Evolutionary conservation across 2,113 vertebrate species (phyloP).

Genomic region (Ploceus nigricollis): DNA sequence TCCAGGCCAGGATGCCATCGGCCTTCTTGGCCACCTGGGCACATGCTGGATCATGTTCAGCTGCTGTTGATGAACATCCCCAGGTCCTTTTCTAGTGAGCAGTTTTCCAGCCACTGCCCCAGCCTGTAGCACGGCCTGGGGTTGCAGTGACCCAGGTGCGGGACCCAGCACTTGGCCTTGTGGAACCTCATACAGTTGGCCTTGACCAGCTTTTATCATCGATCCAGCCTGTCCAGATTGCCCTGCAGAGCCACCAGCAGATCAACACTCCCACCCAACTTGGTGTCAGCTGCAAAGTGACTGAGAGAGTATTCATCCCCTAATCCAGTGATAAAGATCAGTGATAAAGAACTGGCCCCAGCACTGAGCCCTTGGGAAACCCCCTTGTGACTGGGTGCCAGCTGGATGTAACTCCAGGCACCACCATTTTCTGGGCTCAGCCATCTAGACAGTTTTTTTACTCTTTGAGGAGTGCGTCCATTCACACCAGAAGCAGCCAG

Average conservation of each 20-base stretch:
- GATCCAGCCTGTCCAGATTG: not conserved
- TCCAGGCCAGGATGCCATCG: too few relatives aligned
- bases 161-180: not conserved
- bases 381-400: not conserved
- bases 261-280: not conserved
- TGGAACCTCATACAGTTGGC: not conserved
- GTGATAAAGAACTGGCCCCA: not conserved
- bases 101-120: not conserved
- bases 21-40: too few relatives aligned
- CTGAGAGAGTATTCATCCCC: not conserved
- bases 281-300: not conserved
- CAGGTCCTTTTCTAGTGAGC: not conserved
- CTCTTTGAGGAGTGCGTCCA: not conserved
- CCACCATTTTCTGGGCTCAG: not conserved
- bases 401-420: not conserved
- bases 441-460: not conserved
- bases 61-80: too few relatives aligned
- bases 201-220: not conserved
- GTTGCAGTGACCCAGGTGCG: not conserved
- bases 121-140: not conserved
- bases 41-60: too few relatives aligned
- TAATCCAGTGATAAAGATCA: not conserved
- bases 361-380: not conserved
- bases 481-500: not conserved
- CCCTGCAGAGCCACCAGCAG: not conserved